Base-by-base conservation (phyloP, 2,113 vertebrate genomes). In the Silurus meridionalis region DNA sequence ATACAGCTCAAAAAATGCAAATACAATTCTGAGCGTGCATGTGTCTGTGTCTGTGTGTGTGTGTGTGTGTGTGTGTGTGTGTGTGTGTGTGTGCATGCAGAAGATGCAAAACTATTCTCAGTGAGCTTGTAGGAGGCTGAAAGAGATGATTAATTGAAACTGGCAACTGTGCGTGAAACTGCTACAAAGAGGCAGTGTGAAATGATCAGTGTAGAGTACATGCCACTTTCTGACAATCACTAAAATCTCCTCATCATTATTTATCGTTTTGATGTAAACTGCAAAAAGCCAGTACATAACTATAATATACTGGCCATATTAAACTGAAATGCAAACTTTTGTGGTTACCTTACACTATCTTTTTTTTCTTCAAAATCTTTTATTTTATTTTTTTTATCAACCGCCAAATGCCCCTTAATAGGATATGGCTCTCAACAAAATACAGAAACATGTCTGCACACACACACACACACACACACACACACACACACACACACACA, bases 141-240 rank as follows among this genome's bases (percentile, higher is more conserved):
- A 88, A 91, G 90, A 83, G 84, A 87, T 74, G 88, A 84, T 90
- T 69, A 91, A 95, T 95, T 94, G 94, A 93, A 91, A 94, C 92
- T 94, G 92, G 92, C 8, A 53, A 66, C 87, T 91, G 92, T 82
- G 88, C 81, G 61, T 78, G 78, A 77, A 85, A 69, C 52, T 58
- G 84, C 75, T 67, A 61, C 75, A 80, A 15, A n/a, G 61, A 61
- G n/a, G 61, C 75, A 80, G 84, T 80, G 84, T 69, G 84, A 85
- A 71, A 85, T 80, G 64, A 50, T 85, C 82, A 60, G 80, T 46
- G n/a, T 58, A 83, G 69, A 66, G 61, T 57, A 69, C 82, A 71
- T 74, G 85, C 80, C 61, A 48, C 46, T 15, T 72, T 66, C 79
- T 86, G 66, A 63, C 28, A 60, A 78, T 83, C 25, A 25, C 71